phyloP scores from a whole-genome alignment of 2,797 vertebrate genomes.

The Hemibagrus guttatus region DNA sequence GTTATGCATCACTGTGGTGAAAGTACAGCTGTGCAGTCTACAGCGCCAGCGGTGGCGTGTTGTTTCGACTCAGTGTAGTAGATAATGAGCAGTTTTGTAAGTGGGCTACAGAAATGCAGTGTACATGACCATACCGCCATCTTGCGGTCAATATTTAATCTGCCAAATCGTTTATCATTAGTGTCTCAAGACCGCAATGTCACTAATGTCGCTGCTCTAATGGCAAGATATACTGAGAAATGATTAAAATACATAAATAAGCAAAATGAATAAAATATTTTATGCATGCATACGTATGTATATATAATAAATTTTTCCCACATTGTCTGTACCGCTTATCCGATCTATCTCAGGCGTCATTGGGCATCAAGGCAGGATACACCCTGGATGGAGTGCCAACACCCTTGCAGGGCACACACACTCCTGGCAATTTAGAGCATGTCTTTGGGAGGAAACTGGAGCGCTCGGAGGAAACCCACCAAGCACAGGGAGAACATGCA shows the following conservation, averaged over 20 bases:
- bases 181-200: not conserved
- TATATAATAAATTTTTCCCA: too few relatives aligned
- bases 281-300: not conserved
- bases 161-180: not conserved
- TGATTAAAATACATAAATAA: not conserved
- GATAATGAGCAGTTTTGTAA: not conserved
- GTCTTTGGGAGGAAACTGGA: too few relatives aligned
- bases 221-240: not conserved
- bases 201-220: not conserved
- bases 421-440: too few relatives aligned
- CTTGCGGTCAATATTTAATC: not conserved
- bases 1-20: not conserved
- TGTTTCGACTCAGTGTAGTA: not conserved
- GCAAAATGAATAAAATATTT: not conserved
- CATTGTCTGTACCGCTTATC: too few relatives aligned
- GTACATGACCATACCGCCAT: constrained; percentile 12
- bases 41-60: not conserved
- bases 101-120: not conserved
- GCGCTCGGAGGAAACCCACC: too few relatives aligned
- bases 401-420: too few relatives aligned
- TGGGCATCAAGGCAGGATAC: too few relatives aligned
- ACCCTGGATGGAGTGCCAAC: too few relatives aligned
- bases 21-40: not conserved
- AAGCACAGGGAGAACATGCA: too few relatives aligned
- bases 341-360: too few relatives aligned